A percentile compares a stretch with the other conserved stretches of the same genome.
phyloP scores from a whole-genome alignment of 2,888 invertebrate genomes.

The Adelognathus sp. region DNA sequence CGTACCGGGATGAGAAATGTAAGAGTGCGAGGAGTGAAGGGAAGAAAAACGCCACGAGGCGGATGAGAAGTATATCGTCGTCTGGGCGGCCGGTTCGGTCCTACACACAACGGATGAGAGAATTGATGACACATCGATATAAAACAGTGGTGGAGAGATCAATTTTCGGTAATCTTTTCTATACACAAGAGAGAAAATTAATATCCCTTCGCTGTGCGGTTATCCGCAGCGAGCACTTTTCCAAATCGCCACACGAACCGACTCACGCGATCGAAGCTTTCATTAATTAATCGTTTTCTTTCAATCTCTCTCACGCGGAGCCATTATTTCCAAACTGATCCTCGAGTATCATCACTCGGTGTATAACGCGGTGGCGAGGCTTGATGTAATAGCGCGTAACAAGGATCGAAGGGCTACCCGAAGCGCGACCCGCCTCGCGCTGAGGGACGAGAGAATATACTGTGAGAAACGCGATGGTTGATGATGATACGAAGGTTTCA shows the following conservation, averaged over 20 bases:
- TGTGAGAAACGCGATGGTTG: conserved; percentile 4
- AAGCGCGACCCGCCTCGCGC: too few relatives aligned
- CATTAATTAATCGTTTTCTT: conserved; percentile 49
- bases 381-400: conserved; percentile 2
- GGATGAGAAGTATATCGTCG: not conserved
- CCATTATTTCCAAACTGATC: conserved; percentile 31
- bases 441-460: conserved; percentile 1
- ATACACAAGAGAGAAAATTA: too few relatives aligned
- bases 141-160: conserved; percentile 38
- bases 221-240: not conserved
- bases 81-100: not conserved
- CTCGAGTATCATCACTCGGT: conserved; percentile 34
- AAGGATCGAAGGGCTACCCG: conserved; percentile 8
- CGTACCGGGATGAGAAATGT: not conserved
- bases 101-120: too few relatives aligned
- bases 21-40: conserved; percentile 5
- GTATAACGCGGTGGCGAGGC: not conserved
- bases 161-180: conserved; percentile 41
- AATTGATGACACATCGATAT: conserved; percentile 51
- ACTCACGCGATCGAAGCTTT: conserved; percentile 48
- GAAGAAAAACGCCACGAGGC: not conserved
- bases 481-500: conserved; percentile 38
- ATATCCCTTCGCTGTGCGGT: not conserved
- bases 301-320: conserved; percentile 25
- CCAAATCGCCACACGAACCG: not conserved